These are phyloP conservation scores for Phenganax subtilis DNA, from an alignment of 92 coral and sea anemone species.

Conservation along the genomic window DNA sequence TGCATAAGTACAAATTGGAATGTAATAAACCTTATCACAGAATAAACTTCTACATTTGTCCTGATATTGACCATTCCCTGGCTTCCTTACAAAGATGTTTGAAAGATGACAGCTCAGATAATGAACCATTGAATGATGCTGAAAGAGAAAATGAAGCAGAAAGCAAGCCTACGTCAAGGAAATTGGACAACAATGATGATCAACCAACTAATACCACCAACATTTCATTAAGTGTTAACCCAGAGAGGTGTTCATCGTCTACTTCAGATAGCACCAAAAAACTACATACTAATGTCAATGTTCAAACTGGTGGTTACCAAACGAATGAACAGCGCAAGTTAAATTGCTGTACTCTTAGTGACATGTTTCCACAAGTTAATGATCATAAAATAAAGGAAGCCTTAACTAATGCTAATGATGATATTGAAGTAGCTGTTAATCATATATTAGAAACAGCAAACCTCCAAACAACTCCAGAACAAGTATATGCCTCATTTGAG, in stretches of 20 bases:
- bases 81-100: constrained; percentile 27
- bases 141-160: not conserved
- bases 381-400: constrained; percentile 38
- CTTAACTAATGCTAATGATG: constrained; percentile 23
- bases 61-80: constrained; percentile 26
- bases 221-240: too few relatives aligned
- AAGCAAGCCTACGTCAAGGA: constrained; percentile 16
- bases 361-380: constrained; percentile 45
- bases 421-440: constrained; percentile 45
- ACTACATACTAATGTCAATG: constrained; percentile 4
- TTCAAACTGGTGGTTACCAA: constrained; percentile 17
- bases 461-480: constrained; percentile 38
- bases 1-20: constrained; percentile 42
- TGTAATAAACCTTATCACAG: constrained; percentile 46
- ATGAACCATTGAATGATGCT: not conserved
- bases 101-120: constrained; percentile 3
- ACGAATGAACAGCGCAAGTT: constrained; percentile 18
- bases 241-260: too few relatives aligned
- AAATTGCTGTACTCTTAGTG: constrained; percentile 38
- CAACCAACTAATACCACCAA: constrained; percentile 11
- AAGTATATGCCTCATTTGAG: constrained; percentile 45
- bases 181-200: constrained; percentile 10
- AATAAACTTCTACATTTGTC: constrained; percentile 32
- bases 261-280: not conserved
- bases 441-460: constrained; percentile 31